A percentile compares a stretch with the other conserved stretches of the same genome.
phyloP scores from a whole-genome alignment of 1,140 invertebrate species.

The Drosophila malerkotliana region DNA sequence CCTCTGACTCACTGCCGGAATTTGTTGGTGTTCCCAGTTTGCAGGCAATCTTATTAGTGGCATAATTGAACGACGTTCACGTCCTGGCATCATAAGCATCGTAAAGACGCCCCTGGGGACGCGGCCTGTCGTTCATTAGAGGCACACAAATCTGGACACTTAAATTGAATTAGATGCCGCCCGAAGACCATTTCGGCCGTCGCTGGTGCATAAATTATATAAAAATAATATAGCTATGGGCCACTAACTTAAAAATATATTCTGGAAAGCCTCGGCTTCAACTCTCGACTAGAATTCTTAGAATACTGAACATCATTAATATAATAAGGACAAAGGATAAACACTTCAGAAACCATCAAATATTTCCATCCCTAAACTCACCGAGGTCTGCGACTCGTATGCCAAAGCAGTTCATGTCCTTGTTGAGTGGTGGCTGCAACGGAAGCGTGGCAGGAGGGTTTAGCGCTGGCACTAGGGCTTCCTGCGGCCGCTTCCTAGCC shows the following conservation, averaged over 20 bases:
- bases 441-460: conserved; percentile 66
- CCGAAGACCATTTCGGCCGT: neutral
- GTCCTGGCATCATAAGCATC: conserved; percentile 38
- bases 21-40: conserved; percentile 63
- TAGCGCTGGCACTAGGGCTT: conserved; percentile 85
- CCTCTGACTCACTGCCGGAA: conserved; percentile 52
- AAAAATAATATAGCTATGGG: neutral
- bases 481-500: conserved; percentile 90
- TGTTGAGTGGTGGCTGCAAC: conserved; percentile 74
- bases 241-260: no score
- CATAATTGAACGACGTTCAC: conserved; percentile 53
- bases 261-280: no score
- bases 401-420: conserved; percentile 84
- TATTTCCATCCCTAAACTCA: conserved; percentile 78
- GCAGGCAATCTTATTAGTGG: conserved; percentile 73
- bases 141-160: conserved; percentile 53
- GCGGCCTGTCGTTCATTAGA: conserved; percentile 43
- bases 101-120: conserved; percentile 55
- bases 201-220: neutral
- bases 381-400: conserved; percentile 85
- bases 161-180: conserved; percentile 57
- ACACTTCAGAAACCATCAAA: neutral
- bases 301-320: no score
- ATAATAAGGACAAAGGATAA: no score
- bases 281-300: no score